These are phyloP conservation scores for Thalassarche chlororhynchos DNA, from an alignment of 2,113 vertebrate genomes.

Conservation along the genomic window DNA sequence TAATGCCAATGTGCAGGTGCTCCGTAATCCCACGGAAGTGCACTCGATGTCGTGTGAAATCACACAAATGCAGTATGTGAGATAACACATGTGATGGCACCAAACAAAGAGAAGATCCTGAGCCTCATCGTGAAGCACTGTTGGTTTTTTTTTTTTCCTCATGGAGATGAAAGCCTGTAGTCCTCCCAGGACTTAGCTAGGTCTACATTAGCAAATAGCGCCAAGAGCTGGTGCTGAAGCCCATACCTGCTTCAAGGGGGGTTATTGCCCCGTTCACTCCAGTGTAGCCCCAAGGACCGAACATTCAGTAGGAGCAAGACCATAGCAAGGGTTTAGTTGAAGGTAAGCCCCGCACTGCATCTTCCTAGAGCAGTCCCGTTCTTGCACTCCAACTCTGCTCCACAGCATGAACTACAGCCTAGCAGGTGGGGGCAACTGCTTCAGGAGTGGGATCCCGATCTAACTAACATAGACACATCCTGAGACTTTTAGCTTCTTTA, in stretches of 20 bases:
- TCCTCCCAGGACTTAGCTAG: background rate
- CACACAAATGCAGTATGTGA: background rate
- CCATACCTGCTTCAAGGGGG: background rate
- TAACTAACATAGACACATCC: background rate
- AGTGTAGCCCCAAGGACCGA: background rate
- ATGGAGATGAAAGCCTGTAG: background rate
- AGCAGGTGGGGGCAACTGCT: background rate
- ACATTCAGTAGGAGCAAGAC: background rate
- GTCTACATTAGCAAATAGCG: background rate
- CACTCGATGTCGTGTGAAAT: background rate
- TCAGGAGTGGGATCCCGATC: background rate
- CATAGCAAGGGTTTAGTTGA: background rate
- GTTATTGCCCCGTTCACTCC: background rate
- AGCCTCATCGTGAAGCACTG: background rate
- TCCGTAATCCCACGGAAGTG: background rate
- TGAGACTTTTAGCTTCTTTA: background rate
- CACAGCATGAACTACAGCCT: background rate
- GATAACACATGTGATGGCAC: background rate
- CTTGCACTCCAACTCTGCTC: background rate
- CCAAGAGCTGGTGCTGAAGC: background rate
- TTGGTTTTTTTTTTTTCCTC: background rate
- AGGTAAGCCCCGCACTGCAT: background rate
- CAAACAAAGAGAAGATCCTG: background rate
- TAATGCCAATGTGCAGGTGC: background rate
- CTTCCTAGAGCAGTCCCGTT: background rate